Conservation (phyloP, 2,797 vertebrate species). For the Anabas testudineus region DNA sequence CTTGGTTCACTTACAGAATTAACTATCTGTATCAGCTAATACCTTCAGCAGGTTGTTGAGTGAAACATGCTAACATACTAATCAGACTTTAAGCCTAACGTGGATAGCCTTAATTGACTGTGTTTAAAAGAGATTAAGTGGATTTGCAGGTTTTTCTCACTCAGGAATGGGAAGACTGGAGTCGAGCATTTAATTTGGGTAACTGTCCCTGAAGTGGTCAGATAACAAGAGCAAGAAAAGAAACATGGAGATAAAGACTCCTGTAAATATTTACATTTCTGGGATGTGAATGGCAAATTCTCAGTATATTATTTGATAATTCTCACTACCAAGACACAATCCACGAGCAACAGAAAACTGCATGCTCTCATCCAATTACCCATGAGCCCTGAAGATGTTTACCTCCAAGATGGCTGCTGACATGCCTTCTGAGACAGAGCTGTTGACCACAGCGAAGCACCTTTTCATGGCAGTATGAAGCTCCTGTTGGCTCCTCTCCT, state of each 20-base stretch:
- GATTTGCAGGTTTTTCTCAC: constrained; percentile 71
- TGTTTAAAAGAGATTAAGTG: constrained; percentile 79
- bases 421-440: constrained; percentile 96
- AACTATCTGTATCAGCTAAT: constrained; percentile 59
- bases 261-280: constrained; percentile 45
- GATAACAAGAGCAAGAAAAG: constrained; percentile 54
- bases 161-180: constrained; percentile 67
- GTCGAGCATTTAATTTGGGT: constrained; percentile 67
- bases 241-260: constrained; percentile 38
- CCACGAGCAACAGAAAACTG: background rate
- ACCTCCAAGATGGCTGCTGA: constrained; percentile 97
- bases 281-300: constrained; percentile 7
- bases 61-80: constrained; percentile 69
- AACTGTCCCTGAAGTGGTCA: constrained; percentile 64
- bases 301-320: background rate
- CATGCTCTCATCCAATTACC: constrained; percentile 18
- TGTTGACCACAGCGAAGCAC: constrained; percentile 92
- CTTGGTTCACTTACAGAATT: constrained; percentile 51
- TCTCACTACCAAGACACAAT: constrained; percentile 3
- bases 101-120: constrained; percentile 75
- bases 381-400: constrained; percentile 50
- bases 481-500: constrained; percentile 88
- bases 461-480: constrained; percentile 89
- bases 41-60: constrained; percentile 60
- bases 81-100: constrained; percentile 76